These are phyloP conservation scores for Melanogrammus aeglefinus DNA, from an alignment of 2,797 vertebrate species.

Conservation along the genomic window DNA sequence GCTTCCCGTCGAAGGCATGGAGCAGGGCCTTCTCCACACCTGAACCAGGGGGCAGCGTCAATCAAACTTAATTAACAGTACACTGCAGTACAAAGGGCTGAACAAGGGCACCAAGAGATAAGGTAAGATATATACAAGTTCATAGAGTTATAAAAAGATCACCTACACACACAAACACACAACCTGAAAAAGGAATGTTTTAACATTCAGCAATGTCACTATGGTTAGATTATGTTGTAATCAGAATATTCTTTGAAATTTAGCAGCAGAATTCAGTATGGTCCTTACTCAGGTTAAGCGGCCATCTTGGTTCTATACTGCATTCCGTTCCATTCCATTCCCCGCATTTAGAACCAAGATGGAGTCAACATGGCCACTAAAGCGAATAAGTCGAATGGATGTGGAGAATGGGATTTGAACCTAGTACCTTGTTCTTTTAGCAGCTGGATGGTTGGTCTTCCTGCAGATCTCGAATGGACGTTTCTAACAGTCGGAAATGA, in stretches of 20 bases:
- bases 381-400: not conserved
- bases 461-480: slow-evolving; percentile 95
- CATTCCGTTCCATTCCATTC: too few species aligned
- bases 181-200: too few species aligned
- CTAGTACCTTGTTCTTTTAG: slow-evolving; percentile 86
- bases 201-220: not conserved
- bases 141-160: not conserved
- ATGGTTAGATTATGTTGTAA: too few species aligned
- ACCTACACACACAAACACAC: too few species aligned
- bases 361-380: not conserved
- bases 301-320: not conserved
- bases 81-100: not conserved
- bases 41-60: slow-evolving; percentile 41
- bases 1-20: slow-evolving; percentile 95
- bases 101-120: not conserved
- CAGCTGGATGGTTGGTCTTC: slow-evolving; percentile 91
- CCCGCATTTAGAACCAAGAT: too few species aligned
- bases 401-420: not conserved
- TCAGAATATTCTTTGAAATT: too few species aligned
- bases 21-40: slow-evolving; percentile 88
- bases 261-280: not conserved
- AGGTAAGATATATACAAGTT: too few species aligned
- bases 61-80: not conserved
- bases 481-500: slow-evolving; percentile 73
- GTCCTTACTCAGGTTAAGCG: not conserved